These are phyloP conservation scores for Chaetorhynchus papuensis DNA, from an alignment of 2,113 vertebrate species.

Conservation along the genomic window DNA sequence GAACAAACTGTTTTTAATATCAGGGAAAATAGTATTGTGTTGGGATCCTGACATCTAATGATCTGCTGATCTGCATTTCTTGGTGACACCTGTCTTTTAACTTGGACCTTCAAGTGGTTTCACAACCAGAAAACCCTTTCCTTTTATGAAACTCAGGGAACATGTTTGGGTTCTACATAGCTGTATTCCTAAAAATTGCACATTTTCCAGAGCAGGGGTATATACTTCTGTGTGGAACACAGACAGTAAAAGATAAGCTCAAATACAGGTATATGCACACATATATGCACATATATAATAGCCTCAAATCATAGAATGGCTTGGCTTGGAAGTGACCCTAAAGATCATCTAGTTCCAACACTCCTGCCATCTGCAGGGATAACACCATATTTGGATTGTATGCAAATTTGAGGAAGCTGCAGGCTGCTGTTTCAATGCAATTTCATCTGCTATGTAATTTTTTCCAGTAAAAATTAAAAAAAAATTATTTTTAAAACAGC, in stretches of 20 bases:
- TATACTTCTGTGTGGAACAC: neutral
- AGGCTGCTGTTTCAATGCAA: neutral
- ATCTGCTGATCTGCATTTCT: neutral
- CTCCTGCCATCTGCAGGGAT: neutral
- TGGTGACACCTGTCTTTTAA: neutral
- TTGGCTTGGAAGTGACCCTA: neutral
- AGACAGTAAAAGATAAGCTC: neutral
- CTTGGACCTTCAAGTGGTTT: neutral
- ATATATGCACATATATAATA: neutral
- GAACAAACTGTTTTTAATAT: neutral
- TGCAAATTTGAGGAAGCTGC: neutral
- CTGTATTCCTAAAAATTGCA: neutral
- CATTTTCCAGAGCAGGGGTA: fast-evolving
- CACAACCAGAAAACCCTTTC: neutral
- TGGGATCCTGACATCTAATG: neutral
- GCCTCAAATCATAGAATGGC: neutral
- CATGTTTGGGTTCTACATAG: neutral
- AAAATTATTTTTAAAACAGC: neutral
- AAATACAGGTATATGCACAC: neutral
- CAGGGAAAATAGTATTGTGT: neutral
- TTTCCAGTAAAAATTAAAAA: neutral
- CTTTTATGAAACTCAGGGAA: neutral
- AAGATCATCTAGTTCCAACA: neutral
- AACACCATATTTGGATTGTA: neutral
- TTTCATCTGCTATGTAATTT: neutral